Percentiles rank a stretch among this genome's conserved stretches.
phyloP scores from a whole-genome alignment of 2,113 vertebrate genomes.

The Datnioides undecimradiatus region DNA sequence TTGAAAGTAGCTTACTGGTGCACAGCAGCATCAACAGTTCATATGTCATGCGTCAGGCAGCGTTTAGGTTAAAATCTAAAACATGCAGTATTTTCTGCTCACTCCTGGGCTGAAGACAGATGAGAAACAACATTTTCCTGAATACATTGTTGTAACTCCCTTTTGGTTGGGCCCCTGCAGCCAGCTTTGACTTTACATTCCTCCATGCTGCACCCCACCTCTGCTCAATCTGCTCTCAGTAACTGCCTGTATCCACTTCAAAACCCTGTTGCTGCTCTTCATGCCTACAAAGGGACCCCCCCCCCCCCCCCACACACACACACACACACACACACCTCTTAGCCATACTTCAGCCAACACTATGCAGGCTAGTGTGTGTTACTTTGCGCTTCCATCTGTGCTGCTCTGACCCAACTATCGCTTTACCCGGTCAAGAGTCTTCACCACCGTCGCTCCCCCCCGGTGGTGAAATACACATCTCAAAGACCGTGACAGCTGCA shows the following conservation, averaged over 20 bases:
- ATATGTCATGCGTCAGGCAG: conserved; percentile 27
- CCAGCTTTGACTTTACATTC: conserved; percentile 64
- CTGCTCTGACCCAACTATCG: conserved; percentile 47
- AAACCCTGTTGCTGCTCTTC: conserved; percentile 71
- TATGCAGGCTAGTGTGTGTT: conserved; percentile 40
- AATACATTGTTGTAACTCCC: conserved; percentile 17
- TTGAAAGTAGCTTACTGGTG: conserved; percentile 15
- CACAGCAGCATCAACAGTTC: conserved; percentile 25
- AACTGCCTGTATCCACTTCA: conserved; percentile 77
- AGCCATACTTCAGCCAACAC: conserved; percentile 58
- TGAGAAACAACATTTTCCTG: conserved; percentile 41
- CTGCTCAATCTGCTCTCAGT: conserved; percentile 66
- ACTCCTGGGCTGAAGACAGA: conserved; percentile 34
- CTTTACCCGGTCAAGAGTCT: conserved; percentile 55
- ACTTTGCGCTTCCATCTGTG: conserved; percentile 60
- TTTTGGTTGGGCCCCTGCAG: conserved; percentile 64
- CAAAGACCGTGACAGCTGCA: conserved; percentile 57
- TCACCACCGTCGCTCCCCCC: conserved; percentile 23
- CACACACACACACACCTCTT: conserved; percentile 63
- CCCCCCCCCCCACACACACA: conserved; percentile 43
- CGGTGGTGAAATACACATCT: conserved; percentile 54
- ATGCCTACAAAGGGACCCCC: conserved; percentile 65
- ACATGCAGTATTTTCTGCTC: conserved; percentile 1
- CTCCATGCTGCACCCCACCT: conserved; percentile 60
- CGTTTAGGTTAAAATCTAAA: conserved; percentile 25